Percentiles rank a stretch among this genome's conserved stretches.
Evolutionary conservation across 2,113 vertebrate species (phyloP).

Genomic region (Paramormyrops kingsleyae): DNA sequence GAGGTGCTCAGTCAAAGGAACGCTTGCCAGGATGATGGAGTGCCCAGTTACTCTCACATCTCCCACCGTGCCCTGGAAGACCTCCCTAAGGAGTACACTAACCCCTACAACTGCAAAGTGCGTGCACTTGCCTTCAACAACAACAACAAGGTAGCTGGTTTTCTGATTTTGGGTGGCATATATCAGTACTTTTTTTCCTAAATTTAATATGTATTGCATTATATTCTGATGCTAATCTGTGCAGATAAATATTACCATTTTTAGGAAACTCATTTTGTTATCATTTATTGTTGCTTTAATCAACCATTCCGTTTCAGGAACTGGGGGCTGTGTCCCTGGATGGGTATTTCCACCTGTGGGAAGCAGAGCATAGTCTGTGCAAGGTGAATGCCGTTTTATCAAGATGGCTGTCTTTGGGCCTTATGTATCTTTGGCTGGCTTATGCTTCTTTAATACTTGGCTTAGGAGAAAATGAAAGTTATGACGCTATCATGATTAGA

Average conservation of each 20-base stretch:
- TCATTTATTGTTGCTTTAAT: not conserved
- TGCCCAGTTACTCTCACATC: constrained; percentile 88
- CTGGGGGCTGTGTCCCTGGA: constrained; percentile 91
- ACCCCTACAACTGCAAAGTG: constrained; percentile 95
- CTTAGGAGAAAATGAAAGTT: not conserved
- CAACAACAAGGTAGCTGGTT: constrained; percentile 77
- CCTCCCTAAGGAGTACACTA: constrained; percentile 93
- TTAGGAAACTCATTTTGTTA: not conserved
- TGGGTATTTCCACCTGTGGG: constrained; percentile 98
- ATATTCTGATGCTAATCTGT: not conserved
- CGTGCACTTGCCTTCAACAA: constrained; percentile 93
- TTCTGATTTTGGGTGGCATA: not conserved
- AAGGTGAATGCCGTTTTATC: constrained; percentile 64
- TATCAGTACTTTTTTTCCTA: not conserved
- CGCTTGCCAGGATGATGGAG: constrained; percentile 67
- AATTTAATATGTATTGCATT: not conserved
- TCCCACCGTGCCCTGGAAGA: constrained; percentile 89
- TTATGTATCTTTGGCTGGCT: not conserved
- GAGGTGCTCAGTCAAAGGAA: constrained; percentile 76
- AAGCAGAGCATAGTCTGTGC: constrained; percentile 80
- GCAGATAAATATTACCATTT: not conserved
- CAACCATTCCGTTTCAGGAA: constrained; percentile 59
- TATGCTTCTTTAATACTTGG: not conserved
- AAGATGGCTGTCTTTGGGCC: not conserved
- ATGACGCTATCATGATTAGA: too few species aligned